Percentiles rank a stretch among this genome's conserved stretches.
Conservation (phyloP, 2,797 vertebrate genomes). For the Pempheris klunzingeri region DNA sequence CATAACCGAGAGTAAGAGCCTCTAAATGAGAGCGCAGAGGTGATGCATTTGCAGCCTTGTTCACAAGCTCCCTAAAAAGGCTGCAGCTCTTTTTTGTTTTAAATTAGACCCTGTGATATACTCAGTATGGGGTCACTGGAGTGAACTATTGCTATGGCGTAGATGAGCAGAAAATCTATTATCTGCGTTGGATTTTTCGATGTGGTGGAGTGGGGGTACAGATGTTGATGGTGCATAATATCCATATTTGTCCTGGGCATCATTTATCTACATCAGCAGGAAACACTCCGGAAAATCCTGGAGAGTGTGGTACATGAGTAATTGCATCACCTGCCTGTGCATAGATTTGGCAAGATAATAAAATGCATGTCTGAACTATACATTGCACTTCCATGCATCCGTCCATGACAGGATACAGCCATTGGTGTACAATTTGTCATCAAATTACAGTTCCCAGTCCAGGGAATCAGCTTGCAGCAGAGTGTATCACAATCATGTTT, state of each 20-base stretch:
- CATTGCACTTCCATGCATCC: conserved; percentile 54
- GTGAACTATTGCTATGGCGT: conserved; percentile 56
- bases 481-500: conserved; percentile 55
- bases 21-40: conserved; percentile 31
- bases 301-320: conserved; percentile 44
- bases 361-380: conserved; percentile 49
- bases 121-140: conserved; percentile 51
- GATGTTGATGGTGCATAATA: conserved; percentile 79
- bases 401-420: conserved; percentile 56
- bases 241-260: conserved; percentile 64
- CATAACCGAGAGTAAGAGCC: conserved; percentile 20
- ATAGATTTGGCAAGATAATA: conserved; percentile 67
- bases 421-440: conserved; percentile 56
- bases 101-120: conserved; percentile 49
- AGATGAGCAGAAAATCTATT: conserved; percentile 55
- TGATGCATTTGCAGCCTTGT: conserved; percentile 41
- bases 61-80: conserved; percentile 26
- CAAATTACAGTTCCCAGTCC: conserved; percentile 44
- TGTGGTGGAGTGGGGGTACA: conserved; percentile 43
- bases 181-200: conserved; percentile 61
- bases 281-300: conserved; percentile 47
- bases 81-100: conserved; percentile 20
- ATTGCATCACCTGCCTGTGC: conserved; percentile 53
- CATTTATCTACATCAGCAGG: conserved; percentile 71
- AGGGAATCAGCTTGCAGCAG: conserved; percentile 22